Conservation (phyloP, 1,140 invertebrate genomes). For the Bacillus rossius region DNA sequence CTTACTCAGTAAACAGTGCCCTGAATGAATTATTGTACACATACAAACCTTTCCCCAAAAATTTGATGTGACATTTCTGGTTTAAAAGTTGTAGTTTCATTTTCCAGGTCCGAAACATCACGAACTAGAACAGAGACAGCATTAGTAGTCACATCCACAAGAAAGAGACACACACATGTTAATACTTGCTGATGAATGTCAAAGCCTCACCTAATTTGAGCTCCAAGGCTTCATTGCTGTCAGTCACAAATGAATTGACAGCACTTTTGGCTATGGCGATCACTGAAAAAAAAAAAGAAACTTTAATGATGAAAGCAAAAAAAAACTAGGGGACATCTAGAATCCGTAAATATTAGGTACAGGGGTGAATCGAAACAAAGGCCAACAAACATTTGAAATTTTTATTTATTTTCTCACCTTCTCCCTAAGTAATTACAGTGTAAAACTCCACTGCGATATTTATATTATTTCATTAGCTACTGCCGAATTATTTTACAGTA, state of each 20-base stretch:
- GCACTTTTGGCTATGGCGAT: conserved; percentile 2
- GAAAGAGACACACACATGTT: background rate
- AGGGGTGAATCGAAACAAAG: too few relatives aligned
- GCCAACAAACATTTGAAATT: too few relatives aligned
- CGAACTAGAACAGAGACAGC: conserved; percentile 50
- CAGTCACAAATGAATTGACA: conserved; percentile 46
- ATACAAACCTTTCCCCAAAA: conserved; percentile 72
- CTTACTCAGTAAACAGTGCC: too few relatives aligned
- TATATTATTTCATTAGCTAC: too few relatives aligned
- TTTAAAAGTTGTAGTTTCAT: conserved; percentile 64
- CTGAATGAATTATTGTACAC: background rate
- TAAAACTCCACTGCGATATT: too few relatives aligned
- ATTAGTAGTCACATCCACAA: background rate
- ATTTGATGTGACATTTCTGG: conserved; percentile 93
- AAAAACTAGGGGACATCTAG: too few relatives aligned
- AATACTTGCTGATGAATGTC: too few relatives aligned
- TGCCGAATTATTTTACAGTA: too few relatives aligned
- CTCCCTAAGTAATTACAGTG: too few relatives aligned
- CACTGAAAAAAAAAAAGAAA: background rate
- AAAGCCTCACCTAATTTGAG: conserved; percentile 64
- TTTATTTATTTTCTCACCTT: too few relatives aligned
- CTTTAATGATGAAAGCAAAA: too few relatives aligned
- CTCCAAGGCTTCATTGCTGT: conserved; percentile 67
- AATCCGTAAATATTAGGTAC: too few relatives aligned
- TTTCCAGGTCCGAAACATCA: conserved; percentile 59